Conservation (phyloP, 2,888 invertebrate genomes). For the Drosophila nr. perissopoda region DNA sequence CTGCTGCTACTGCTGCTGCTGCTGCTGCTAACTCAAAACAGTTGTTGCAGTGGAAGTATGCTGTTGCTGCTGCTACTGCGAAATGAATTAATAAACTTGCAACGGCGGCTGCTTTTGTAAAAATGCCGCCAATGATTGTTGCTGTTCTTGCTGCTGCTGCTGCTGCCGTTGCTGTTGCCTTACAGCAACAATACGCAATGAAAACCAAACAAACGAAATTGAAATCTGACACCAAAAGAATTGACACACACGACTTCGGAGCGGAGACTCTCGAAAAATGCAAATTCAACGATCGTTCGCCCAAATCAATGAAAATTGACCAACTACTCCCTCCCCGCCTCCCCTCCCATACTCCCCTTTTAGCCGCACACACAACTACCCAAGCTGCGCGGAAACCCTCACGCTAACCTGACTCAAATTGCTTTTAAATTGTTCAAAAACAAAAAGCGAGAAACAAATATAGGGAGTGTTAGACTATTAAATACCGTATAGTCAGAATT, state of each 20-base stretch:
- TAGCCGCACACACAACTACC: not conserved
- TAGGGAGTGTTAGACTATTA: not conserved
- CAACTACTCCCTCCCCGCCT: constrained; percentile 7
- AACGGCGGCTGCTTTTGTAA: constrained; percentile 76
- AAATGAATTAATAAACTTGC: constrained; percentile 80
- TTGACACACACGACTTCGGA: constrained; percentile 68
- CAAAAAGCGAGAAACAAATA: constrained; percentile 16
- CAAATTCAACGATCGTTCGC: constrained; percentile 64
- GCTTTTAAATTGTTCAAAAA: constrained; percentile 75
- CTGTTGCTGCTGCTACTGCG: constrained; percentile 55
- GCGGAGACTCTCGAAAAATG: constrained; percentile 62
- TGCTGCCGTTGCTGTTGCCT: constrained; percentile 34
- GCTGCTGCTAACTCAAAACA: constrained; percentile 66
- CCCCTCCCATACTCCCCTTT: not conserved
- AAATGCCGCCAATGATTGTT: constrained; percentile 75
- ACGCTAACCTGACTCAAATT: constrained; percentile 67
- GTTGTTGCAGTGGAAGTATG: constrained; percentile 52
- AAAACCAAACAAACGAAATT: constrained; percentile 76
- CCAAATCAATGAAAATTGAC: constrained; percentile 63
- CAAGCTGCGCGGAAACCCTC: constrained; percentile 3
- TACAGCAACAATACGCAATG: constrained; percentile 73
- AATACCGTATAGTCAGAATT: not conserved
- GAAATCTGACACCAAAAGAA: constrained; percentile 80
- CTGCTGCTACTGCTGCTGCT: constrained; percentile 12
- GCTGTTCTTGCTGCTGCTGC: constrained; percentile 35